Evolutionary conservation across 1,140 invertebrate species (phyloP), one percentile per base, ranked within the genome.

Genomic region (Papilio machaon): DNA sequence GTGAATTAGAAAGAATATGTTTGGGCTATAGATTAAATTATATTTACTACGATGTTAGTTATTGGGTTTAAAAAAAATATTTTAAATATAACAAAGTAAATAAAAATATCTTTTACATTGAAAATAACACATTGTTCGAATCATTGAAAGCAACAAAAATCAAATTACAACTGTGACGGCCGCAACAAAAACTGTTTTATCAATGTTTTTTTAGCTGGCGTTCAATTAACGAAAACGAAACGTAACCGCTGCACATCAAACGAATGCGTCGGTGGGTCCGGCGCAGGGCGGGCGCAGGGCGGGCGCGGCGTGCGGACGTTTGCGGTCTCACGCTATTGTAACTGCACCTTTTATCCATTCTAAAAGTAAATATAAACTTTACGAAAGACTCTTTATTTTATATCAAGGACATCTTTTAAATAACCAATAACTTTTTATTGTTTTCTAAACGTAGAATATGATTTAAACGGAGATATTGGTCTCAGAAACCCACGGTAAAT

Each of bases 141-240:
- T 47, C 43, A 74, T 47, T 15, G 7, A 23, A 74, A 74, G 73
- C 30, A 47, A 19, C 6, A 73, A 19, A 74, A 47, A 74, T 23
- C 38, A 74, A 74, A 74, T 19, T 74, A 2, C 47, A 74, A 74
- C n/a, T 43, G 70, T 19, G 17, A 74, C 73, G 70, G 38, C 38
- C n/a, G 19, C n/a, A 74, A 74, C 38, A 74, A 47, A 74, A 74
- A 74, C 73, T 47, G 73, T 74, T 74, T 74, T 8, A 74, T 74
- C 73, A 74, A 47, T 74, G 35, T 47, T 74, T 74, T 38, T 73
- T 17, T 74, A 47, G 17, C 38, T 74, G 17, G 73, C 17, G 35
- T 74, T 74, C 38, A 74, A 74, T 74, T 74, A 74, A 47, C 73
- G 73, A 47, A 74, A 23, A 43, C 46, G 73, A 74, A 74, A 47